A percentile compares a stretch with the other conserved stretches of the same genome.
phyloP scores from a whole-genome alignment of 2,888 invertebrate genomes.

The Phrixothrix hirtus region DNA sequence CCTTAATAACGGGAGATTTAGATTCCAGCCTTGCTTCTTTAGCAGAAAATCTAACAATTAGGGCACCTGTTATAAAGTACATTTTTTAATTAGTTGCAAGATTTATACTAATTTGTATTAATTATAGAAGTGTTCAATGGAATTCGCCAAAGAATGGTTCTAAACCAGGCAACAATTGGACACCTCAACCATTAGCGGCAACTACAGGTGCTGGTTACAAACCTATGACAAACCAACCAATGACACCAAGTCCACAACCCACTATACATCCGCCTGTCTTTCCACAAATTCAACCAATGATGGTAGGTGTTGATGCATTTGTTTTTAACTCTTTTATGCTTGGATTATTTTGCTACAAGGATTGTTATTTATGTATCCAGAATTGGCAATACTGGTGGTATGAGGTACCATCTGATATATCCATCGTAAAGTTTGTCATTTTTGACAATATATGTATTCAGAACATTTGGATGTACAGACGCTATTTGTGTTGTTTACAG shows the following conservation, averaged over 20 bases:
- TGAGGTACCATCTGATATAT: too few relatives aligned
- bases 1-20: constrained; percentile 86
- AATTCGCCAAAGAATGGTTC: constrained; percentile 86
- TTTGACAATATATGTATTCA: too few relatives aligned
- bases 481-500: too few relatives aligned
- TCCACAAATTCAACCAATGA: constrained; percentile 51
- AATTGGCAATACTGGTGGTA: too few relatives aligned
- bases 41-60: constrained; percentile 90
- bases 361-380: too few relatives aligned
- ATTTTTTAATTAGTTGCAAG: neutral
- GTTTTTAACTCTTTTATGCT: too few relatives aligned
- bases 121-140: constrained; percentile 82
- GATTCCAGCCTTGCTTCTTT: constrained; percentile 92
- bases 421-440: too few relatives aligned
- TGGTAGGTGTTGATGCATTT: constrained; percentile 39
- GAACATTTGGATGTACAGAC: too few relatives aligned
- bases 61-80: constrained; percentile 71
- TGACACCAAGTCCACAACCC: constrained; percentile 43
- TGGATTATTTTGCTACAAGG: too few relatives aligned
- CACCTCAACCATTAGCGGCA: constrained; percentile 86
- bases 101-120: constrained; percentile 9
- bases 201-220: constrained; percentile 86
- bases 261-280: constrained; percentile 45
- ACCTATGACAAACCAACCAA: constrained; percentile 72
- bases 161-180: constrained; percentile 78